Evolutionary conservation across 2,797 vertebrate species (phyloP).

Genomic region (Hydrophis major): DNA sequence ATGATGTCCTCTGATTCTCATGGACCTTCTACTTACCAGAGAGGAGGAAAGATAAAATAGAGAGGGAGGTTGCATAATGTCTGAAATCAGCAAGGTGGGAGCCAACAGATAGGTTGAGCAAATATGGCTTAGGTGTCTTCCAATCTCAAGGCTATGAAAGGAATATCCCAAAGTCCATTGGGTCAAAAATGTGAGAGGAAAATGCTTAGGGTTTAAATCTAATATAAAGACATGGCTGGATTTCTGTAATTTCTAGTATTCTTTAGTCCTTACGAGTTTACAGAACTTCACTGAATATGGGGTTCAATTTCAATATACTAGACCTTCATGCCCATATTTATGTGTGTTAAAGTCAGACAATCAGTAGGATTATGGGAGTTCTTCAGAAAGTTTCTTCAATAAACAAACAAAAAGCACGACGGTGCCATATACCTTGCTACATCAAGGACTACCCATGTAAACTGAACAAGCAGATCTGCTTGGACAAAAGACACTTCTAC

Average conservation of each 20-base stretch:
- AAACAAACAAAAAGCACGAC: background rate
- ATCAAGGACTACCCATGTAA: background rate
- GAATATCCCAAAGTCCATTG: background rate
- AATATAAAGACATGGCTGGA: background rate
- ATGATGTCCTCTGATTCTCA: background rate
- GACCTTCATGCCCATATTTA: background rate
- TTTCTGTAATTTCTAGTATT: background rate
- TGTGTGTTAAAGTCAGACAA: background rate
- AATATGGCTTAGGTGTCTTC: background rate
- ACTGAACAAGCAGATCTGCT: background rate
- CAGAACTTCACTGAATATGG: background rate
- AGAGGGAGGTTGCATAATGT: background rate
- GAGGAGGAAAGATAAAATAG: background rate
- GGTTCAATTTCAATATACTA: background rate
- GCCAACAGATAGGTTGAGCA: background rate
- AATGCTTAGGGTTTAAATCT: background rate
- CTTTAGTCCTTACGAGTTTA: background rate
- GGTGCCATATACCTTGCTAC: background rate
- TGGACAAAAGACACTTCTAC: background rate
- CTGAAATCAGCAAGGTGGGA: background rate
- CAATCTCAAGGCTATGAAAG: background rate
- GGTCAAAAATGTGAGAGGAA: background rate
- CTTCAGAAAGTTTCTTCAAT: background rate
- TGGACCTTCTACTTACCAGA: background rate
- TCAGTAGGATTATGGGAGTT: background rate